phyloP scores from a whole-genome alignment of 2,797 vertebrate species.

The Knipowitschia caucasica region DNA sequence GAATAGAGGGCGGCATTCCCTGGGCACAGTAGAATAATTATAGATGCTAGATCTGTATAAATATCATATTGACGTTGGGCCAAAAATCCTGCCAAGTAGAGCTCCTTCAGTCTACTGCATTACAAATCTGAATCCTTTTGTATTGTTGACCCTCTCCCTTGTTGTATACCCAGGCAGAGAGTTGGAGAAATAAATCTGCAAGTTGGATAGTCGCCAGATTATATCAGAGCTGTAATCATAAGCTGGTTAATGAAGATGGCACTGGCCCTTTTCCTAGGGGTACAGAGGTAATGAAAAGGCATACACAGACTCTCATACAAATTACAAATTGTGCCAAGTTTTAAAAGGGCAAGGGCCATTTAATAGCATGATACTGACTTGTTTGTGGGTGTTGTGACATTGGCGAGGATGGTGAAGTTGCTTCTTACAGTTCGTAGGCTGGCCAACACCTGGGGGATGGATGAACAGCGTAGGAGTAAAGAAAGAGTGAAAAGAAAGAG shows the following conservation, averaged over 20 bases:
- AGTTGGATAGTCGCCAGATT: slow-evolving; percentile 39
- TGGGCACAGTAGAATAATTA: slow-evolving; percentile 51
- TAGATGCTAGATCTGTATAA: slow-evolving; percentile 59
- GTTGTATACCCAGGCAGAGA: slow-evolving; percentile 38
- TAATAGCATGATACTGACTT: slow-evolving; percentile 83
- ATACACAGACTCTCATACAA: not conserved
- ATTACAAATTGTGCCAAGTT: slow-evolving; percentile 14
- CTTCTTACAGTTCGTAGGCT: slow-evolving; percentile 93
- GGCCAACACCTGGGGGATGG: slow-evolving; percentile 85
- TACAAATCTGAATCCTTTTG: slow-evolving; percentile 62
- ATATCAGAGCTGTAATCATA: slow-evolving; percentile 37
- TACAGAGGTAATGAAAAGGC: slow-evolving; percentile 6
- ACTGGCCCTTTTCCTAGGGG: slow-evolving; percentile 41
- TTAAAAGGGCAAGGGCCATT: slow-evolving; percentile 36
- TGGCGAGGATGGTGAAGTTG: slow-evolving; percentile 95
- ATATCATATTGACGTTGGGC: slow-evolving; percentile 59
- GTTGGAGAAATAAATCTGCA: slow-evolving; percentile 48
- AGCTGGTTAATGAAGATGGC: slow-evolving; percentile 45
- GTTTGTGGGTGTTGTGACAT: slow-evolving; percentile 87
- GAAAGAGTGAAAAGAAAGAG: slow-evolving; percentile 12
- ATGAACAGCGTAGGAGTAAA: slow-evolving; percentile 51
- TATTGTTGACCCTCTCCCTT: slow-evolving; percentile 61
- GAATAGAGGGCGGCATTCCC: slow-evolving; percentile 23
- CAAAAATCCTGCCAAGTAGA: slow-evolving; percentile 60
- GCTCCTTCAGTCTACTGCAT: slow-evolving; percentile 52